Percentiles rank a stretch among this genome's conserved stretches.
Evolutionary conservation across 2,797 vertebrate species (phyloP).

Genomic region (Rhyacichthys aspro): DNA sequence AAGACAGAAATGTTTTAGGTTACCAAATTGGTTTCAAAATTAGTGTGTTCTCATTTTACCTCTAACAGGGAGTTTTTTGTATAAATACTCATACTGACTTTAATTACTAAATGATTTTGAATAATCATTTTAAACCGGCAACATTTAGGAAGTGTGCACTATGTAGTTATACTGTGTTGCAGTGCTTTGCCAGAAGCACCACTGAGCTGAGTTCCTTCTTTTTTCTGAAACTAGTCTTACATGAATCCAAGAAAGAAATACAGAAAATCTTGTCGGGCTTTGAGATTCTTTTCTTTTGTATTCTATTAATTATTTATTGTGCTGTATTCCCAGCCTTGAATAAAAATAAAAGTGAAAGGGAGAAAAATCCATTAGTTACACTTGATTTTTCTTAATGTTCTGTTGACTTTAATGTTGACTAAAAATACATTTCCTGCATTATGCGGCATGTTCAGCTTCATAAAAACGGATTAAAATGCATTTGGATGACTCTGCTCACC

Average conservation of each 20-base stretch:
- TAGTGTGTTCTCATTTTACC: background rate
- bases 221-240: too few relatives aligned
- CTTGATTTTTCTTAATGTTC: constrained; percentile 13
- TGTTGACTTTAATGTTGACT: background rate
- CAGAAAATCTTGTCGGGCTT: constrained; percentile 26
- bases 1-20: constrained; percentile 41
- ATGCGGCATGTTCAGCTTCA: too few relatives aligned
- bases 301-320: constrained; percentile 50
- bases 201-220: background rate
- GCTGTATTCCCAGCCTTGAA: constrained; percentile 24
- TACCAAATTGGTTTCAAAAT: constrained; percentile 9
- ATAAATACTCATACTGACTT: constrained; percentile 8
- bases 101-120: constrained; percentile 27
- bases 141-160: constrained; percentile 12
- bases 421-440: too few relatives aligned
- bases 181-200: constrained; percentile 53
- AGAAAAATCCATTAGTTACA: background rate
- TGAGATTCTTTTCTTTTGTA: constrained; percentile 37
- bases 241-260: constrained; percentile 33
- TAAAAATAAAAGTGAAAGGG: too few relatives aligned
- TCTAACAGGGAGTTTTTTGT: background rate
- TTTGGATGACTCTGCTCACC: too few relatives aligned
- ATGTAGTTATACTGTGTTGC: constrained; percentile 43
- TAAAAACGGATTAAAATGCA: too few relatives aligned
- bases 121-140: constrained; percentile 15